These are phyloP conservation scores for Crossaster papposus DNA, from an alignment of 53 echinoderm and acorn worm species.

Conservation along the genomic window DNA sequence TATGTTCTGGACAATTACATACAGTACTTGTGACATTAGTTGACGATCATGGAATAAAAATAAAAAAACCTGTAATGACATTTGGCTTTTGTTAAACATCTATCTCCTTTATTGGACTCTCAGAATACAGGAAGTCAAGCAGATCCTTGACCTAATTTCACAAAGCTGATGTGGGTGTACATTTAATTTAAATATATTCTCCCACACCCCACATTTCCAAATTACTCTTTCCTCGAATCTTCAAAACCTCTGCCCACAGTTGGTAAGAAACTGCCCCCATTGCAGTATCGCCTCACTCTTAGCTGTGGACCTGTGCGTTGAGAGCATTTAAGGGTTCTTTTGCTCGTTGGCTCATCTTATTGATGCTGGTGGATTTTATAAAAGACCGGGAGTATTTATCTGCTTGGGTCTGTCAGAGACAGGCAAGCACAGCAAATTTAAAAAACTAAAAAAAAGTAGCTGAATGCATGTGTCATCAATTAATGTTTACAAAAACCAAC, in stretches of 20 bases:
- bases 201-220: neutral
- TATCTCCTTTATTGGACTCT: neutral
- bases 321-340: neutral
- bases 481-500: constrained; percentile 56
- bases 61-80: neutral
- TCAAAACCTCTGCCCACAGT: constrained; percentile 22
- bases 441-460: too few species aligned
- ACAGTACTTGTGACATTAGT: neutral
- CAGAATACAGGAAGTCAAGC: constrained; percentile 42
- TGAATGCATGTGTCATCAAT: constrained; percentile 43
- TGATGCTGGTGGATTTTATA: constrained; percentile 8
- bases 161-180: constrained; percentile 47
- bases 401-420: constrained; percentile 6
- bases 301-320: too few species aligned
- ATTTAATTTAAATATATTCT: neutral
- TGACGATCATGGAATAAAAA: neutral
- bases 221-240: constrained; percentile 37
- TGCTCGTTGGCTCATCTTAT: neutral
- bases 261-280: neutral
- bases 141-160: neutral
- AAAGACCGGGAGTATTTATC: neutral
- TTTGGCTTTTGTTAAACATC: neutral
- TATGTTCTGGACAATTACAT: too few species aligned
- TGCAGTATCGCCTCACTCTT: neutral
- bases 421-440: neutral